phyloP scores from a whole-genome alignment of 2,797 vertebrate species.

The Phrynocephalus guinanensis region DNA sequence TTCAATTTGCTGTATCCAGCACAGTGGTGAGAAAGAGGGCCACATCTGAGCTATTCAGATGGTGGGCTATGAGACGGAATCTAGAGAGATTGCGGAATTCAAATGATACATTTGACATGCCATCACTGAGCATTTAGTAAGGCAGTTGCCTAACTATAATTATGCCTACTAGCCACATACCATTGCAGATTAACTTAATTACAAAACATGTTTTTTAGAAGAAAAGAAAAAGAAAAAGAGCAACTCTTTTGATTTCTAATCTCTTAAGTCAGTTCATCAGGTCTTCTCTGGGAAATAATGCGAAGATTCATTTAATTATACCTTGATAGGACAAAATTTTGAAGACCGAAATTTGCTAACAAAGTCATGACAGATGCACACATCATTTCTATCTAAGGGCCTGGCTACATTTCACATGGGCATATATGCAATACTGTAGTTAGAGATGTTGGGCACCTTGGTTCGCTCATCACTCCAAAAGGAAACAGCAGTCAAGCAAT shows the following conservation, averaged over 20 bases:
- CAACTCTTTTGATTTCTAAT: slow-evolving; percentile 48
- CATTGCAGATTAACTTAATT: slow-evolving; percentile 68
- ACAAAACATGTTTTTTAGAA: slow-evolving; percentile 53
- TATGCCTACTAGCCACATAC: slow-evolving; percentile 65
- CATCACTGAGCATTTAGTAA: slow-evolving; percentile 65
- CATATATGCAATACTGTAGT: not conserved
- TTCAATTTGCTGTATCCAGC: not conserved
- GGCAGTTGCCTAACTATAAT: slow-evolving; percentile 69
- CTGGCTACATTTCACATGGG: not conserved
- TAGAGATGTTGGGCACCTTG: too few species aligned
- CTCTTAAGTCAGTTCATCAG: slow-evolving; percentile 55
- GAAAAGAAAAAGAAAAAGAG: slow-evolving; percentile 42
- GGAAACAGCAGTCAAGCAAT: too few species aligned
- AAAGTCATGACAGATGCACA: slow-evolving; percentile 39
- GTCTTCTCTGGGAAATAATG: slow-evolving; percentile 45
- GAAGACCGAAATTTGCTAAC: slow-evolving; percentile 21
- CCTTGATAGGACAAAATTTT: slow-evolving; percentile 44
- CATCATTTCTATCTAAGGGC: not conserved
- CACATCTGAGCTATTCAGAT: slow-evolving; percentile 30
- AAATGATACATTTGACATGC: slow-evolving; percentile 59
- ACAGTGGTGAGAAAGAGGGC: slow-evolving; percentile 31
- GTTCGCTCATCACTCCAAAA: too few species aligned
- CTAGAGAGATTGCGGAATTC: slow-evolving; percentile 49
- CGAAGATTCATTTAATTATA: slow-evolving; percentile 51
- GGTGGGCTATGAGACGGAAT: slow-evolving; percentile 10